Evolutionary conservation across 2,113 vertebrate species (phyloP).

Genomic region (Cyphomyrus plagiostoma): DNA sequence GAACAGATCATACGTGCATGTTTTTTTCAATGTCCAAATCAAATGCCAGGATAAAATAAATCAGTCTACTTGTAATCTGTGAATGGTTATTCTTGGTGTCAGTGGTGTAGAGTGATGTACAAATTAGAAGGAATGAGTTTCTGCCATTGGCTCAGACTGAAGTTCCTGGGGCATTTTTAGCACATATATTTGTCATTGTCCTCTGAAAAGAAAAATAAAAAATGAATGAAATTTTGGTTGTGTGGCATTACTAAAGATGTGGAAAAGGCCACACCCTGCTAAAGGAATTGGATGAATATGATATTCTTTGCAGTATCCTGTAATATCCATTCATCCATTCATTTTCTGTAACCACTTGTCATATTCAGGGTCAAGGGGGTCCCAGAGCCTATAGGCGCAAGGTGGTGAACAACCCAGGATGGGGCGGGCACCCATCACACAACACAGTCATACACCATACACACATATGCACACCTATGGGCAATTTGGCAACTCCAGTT

Average conservation of each 20-base stretch:
- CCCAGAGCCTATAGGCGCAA: too few relatives aligned
- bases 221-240: not conserved
- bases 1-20: not conserved
- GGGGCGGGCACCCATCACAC: too few relatives aligned
- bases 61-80: not conserved
- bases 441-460: too few relatives aligned
- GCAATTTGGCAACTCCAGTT: too few relatives aligned
- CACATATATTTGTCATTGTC: not conserved
- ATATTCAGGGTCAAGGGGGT: too few relatives aligned
- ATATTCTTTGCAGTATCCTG: not conserved
- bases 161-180: not conserved
- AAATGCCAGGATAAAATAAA: not conserved
- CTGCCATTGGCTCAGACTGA: not conserved
- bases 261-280: not conserved
- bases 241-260: not conserved
- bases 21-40: not conserved
- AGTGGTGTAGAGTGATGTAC: not conserved
- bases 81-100: not conserved
- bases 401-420: too few relatives aligned
- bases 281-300: not conserved
- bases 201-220: slow-evolving; percentile 1
- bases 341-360: not conserved
- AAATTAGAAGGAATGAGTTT: not conserved
- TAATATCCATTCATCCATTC: not conserved
- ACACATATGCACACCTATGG: too few relatives aligned